Evolutionary conservation across 1,140 invertebrate species (phyloP).

Genomic region (Lordiphosa stackelbergi): DNA sequence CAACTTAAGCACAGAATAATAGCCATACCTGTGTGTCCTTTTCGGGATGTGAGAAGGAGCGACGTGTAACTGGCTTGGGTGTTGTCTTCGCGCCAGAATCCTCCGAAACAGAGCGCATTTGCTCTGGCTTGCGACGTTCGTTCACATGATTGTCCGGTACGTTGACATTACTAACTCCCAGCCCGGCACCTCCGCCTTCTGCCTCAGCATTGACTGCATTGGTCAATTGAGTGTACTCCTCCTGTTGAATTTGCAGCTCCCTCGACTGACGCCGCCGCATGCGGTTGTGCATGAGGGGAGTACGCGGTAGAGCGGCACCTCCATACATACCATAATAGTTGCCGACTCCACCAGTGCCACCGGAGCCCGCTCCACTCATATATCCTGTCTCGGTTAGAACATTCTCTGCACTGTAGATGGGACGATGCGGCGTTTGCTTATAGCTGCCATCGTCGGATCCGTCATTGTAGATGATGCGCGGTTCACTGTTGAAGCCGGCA

Average conservation of each 20-base stretch:
- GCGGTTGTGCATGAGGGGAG: constrained; percentile 69
- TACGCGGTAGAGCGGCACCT: constrained; percentile 60
- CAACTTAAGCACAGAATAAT: no score
- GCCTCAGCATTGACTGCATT: constrained; percentile 1
- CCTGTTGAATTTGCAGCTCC: constrained; percentile 62
- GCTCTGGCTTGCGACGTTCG: constrained; percentile 69
- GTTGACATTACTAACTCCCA: background rate
- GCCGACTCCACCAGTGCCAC: constrained; percentile 25
- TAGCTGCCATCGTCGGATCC: constrained; percentile 59
- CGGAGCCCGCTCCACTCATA: constrained; percentile 20
- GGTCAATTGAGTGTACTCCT: constrained; percentile 44
- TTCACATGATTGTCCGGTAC: constrained; percentile 16
- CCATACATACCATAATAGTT: constrained; percentile 43
- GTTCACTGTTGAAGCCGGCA: constrained; percentile 70
- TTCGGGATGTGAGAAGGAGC: constrained; percentile 76
- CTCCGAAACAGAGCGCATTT: constrained; percentile 76
- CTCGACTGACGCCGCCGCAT: constrained; percentile 62
- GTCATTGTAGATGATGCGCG: constrained; percentile 76
- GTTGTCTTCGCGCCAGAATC: constrained; percentile 68
- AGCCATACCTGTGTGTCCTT: constrained; percentile 61
- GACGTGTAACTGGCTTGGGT: constrained; percentile 67
- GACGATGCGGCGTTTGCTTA: constrained; percentile 36
- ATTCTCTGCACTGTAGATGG: constrained; percentile 70
- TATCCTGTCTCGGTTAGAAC: constrained; percentile 44
- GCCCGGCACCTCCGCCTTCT: background rate